Base-by-base conservation (phyloP, 2,888 invertebrate genomes). In the Ormia ochracea region DNA sequence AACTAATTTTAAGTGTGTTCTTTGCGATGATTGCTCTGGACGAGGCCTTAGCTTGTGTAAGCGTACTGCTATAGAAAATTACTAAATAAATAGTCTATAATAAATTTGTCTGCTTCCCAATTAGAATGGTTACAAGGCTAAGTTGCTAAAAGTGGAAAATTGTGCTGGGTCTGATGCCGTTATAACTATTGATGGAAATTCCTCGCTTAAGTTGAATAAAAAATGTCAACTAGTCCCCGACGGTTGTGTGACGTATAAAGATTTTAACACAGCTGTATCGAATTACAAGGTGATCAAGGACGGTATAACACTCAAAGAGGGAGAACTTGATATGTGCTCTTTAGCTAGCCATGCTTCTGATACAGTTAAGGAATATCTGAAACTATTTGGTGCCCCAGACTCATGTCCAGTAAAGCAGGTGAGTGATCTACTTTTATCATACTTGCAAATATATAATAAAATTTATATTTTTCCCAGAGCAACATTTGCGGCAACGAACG, bases 161-260 rank as follows among this genome's bases (percentile, higher is more conserved):
- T 89, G 89, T 73, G 88, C 86, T n/a, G 89, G 87, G 7, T 4
- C 45, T 1, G 85, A 87, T 66, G 85, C 84, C 21, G 45, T 88
- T 10, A 83, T 90, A 1, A 83, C 82, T 4, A 78, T 88, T 9
- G 87, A 87, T 41, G 82, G 85, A 0, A 85, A 85, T 12, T 89
- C 89, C 31, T 80, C 77, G 2, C 81, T 89, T 1, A 86, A 86
- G 72, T 78, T 90, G 36, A 89, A 86, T 41, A 90, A 90, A 63
- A 90, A 91, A 75, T 91, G 91, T 82, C 90, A 91, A 80, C 48
- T 91, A 4, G 83, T 90, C 4, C 87, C 90, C 4, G 81, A 70
- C 1, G 91, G 91, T 17, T 91, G 91, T 82, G 82, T 90, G 1
- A 82, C 81, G 1, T 88, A 88, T 19, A 90, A 90, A 83, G 86